Conservation (phyloP, 2,888 invertebrate genomes). For the Osmoderma eremita region DNA sequence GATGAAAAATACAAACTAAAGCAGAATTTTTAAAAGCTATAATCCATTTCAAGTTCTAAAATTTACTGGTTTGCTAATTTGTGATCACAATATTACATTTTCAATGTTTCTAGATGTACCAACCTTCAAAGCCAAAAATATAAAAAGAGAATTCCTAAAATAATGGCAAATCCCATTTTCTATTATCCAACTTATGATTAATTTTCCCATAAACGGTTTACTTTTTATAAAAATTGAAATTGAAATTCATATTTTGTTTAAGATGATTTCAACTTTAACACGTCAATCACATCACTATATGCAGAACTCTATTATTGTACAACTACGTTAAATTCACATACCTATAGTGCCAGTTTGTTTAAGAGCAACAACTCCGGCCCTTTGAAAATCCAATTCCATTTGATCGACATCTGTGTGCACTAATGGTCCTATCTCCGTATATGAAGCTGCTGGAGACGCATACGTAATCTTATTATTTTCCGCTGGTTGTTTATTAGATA, state of each 20-base stretch:
- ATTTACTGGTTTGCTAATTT: no score
- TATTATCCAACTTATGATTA: no score
- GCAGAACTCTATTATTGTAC: not conserved
- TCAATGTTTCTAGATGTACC: no score
- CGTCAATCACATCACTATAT: no score
- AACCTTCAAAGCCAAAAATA: no score
- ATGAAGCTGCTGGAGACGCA: conserved; percentile 52
- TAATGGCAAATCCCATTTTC: no score
- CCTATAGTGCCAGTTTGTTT: conserved; percentile 61
- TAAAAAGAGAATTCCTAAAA: no score
- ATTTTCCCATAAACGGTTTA: not conserved
- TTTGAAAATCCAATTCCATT: conserved; percentile 62
- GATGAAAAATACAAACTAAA: no score
- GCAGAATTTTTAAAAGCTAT: no score
- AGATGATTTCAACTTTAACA: not conserved
- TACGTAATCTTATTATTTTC: conserved; percentile 40
- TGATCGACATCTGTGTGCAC: conserved; percentile 61
- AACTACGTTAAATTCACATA: conserved; percentile 47
- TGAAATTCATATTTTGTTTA: no score
- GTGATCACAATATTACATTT: no score
- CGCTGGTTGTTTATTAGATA: conserved; percentile 62
- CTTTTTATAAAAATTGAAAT: conserved; percentile 1
- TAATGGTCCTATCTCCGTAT: conserved; percentile 52
- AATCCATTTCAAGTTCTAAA: no score
- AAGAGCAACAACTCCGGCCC: conserved; percentile 53